Base-by-base conservation (phyloP, 1,140 invertebrate genomes). In the Araneus ventricosus region DNA sequence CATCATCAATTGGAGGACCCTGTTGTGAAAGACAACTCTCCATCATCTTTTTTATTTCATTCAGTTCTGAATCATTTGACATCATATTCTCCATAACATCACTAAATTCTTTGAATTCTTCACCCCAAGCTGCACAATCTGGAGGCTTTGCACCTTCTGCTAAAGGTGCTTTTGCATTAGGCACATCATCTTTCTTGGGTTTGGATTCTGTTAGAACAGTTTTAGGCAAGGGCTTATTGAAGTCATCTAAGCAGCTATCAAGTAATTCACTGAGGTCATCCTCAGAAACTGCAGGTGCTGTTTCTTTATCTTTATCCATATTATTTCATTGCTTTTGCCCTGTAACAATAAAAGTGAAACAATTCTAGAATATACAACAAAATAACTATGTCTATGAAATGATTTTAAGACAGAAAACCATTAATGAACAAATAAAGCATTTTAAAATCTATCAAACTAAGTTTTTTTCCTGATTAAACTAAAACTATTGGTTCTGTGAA, bases 21-120 rank as follows among this genome's bases (percentile, higher is more conserved):
- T 41, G n/a, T 22, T 70, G 87, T 8, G 61, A 45, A 24, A 88
- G 61, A 52, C 37, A 84, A 61, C 84, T 92, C 41, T 93, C 88
- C 80, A 93, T 94, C 59, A 95, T 84, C 82, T 94, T 94, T 30
- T 94, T 41, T 39, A 94, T 93, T 59, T 95, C 94, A 85, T 88
- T 92, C 24, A 94, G 52, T 80, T 94, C 93, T 45, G 93, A 79
- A 80, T 94, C 94, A 34, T 94, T 63, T 57, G 82, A 87, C 17
- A 34, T 37, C n/a, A 92, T 90, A 27, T 59, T 88, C 39, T 89
- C 86, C 87, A 93, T 93, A 4, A 85, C 85, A 8, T 89, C 59
- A 52, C 30, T 80, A 41, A 93, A 96, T 93, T 96, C 96, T 17
- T 97, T 96, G 94, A 97, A 97, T 93, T 97, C 96, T 84, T 97